Conservation (phyloP, 2,113 vertebrate species). For the Sander vitreus region DNA sequence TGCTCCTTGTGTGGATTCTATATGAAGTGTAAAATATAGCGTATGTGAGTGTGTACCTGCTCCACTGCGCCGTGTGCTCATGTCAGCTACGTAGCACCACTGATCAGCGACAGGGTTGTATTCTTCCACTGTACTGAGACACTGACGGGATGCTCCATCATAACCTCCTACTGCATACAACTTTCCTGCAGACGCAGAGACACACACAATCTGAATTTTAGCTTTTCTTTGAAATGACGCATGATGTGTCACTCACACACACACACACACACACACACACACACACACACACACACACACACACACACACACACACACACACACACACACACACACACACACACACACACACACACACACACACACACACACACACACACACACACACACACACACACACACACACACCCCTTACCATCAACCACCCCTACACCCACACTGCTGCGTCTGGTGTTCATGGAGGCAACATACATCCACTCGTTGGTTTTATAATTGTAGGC, state of each 20-base stretch:
- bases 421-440: slow-evolving; percentile 97
- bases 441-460: slow-evolving; percentile 98
- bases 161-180: slow-evolving; percentile 96
- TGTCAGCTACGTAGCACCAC: slow-evolving; percentile 94
- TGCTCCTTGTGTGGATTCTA: not conserved
- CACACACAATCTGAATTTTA: not conserved
- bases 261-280: no score
- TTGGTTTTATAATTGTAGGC: slow-evolving; percentile 93
- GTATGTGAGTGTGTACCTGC: slow-evolving; percentile 85
- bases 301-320: no score
- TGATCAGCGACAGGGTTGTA: slow-evolving; percentile 93
- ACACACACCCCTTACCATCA: slow-evolving; percentile 85
- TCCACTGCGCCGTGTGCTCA: slow-evolving; percentile 97
- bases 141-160: slow-evolving; percentile 95
- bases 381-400: not conserved
- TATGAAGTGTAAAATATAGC: not conserved
- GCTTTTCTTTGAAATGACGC: not conserved
- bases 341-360: not conserved
- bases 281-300: no score
- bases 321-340: not conserved
- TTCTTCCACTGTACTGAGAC: slow-evolving; percentile 96
- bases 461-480: slow-evolving; percentile 93
- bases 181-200: slow-evolving; percentile 84
- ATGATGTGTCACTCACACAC: no score
- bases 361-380: no score